Base-by-base conservation (phyloP, 2,888 invertebrate genomes). In the Lissonota sp. region DNA sequence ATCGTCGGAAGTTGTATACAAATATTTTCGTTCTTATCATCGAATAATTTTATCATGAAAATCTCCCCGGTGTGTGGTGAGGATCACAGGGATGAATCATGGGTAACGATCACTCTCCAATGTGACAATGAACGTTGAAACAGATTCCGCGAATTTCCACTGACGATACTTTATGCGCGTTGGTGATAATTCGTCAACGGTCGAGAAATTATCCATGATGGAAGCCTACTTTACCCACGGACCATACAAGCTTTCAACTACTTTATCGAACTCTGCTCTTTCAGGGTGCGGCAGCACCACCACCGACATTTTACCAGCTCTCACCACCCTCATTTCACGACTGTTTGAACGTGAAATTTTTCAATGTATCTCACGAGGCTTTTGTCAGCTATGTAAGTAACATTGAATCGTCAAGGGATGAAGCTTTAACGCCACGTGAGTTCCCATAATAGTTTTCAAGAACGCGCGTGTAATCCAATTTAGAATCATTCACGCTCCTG, bases 401-500 rank as follows among this genome's bases (percentile, higher is more conserved):
- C 1, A 26, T 26, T 26, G 26, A 26, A 26, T 3, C 26, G 40
- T 12, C 3, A 39, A 49, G 51, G 44, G n/a, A 12, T n/a, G 12
- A 1, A 3, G 12, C 6, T 10, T 1, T n/a, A 26, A 51, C 5
- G 26, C 6, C 7, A 67, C 42, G 26, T 10, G 10, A 53, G 53
- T 62, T 62, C 44, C 37, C 69, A 55, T 63, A 26, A 26, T 26
- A 37, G 53, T 10, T 69, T 5, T n/a, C 5, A 12, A 14, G 58
- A 6, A 14, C 46, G 49, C 14, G 14, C 55, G 12, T 39, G 76
- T 89, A 88, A 89, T 89, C 88, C 87, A 89, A 90, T 90, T 88
- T 62, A 83, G 85, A 89, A 90, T 90, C 87, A 88, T 89, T 81
- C 84, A 86, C 82, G 83, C 80, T 72, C 74, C 82, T 81, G 8